Conservation (phyloP, 2,113 vertebrate genomes). For the Phalacrocorax aristotelis region DNA sequence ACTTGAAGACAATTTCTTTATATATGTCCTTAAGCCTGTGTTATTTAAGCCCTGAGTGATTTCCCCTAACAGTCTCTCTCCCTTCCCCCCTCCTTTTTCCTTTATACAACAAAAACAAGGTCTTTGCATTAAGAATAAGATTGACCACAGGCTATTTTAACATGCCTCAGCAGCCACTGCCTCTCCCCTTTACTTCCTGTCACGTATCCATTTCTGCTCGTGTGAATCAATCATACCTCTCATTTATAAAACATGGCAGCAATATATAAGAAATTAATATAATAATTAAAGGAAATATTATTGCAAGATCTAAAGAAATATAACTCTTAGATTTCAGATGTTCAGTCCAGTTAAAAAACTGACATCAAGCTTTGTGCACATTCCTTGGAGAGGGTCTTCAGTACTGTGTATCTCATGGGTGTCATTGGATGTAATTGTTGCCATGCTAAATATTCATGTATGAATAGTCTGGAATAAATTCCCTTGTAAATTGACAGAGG, state of each 20-base stretch:
- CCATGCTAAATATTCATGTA: constrained; percentile 80
- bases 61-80: neutral
- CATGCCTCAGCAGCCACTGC: constrained; percentile 45
- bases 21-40: constrained; percentile 4
- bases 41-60: constrained; percentile 20
- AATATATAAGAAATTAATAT: neutral
- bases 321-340: constrained; percentile 16
- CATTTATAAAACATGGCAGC: constrained; percentile 18
- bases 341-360: constrained; percentile 20
- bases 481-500: constrained; percentile 75
- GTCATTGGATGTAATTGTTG: constrained; percentile 73
- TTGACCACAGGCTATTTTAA: constrained; percentile 66
- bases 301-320: neutral
- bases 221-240: constrained; percentile 46
- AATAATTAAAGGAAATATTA: constrained; percentile 7
- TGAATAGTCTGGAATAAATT: constrained; percentile 73
- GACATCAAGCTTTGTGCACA: neutral
- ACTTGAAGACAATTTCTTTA: neutral
- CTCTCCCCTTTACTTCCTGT: constrained; percentile 52
- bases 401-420: constrained; percentile 56
- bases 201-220: constrained; percentile 52
- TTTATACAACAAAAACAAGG: constrained; percentile 58
- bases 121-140: constrained; percentile 66
- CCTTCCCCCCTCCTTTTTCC: constrained; percentile 37
- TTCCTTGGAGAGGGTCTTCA: constrained; percentile 48